A percentile compares a stretch with the other conserved stretches of the same genome.
These are phyloP conservation scores for Menura novaehollandiae DNA, from an alignment of 2,113 vertebrate species.

Conservation along the genomic window DNA sequence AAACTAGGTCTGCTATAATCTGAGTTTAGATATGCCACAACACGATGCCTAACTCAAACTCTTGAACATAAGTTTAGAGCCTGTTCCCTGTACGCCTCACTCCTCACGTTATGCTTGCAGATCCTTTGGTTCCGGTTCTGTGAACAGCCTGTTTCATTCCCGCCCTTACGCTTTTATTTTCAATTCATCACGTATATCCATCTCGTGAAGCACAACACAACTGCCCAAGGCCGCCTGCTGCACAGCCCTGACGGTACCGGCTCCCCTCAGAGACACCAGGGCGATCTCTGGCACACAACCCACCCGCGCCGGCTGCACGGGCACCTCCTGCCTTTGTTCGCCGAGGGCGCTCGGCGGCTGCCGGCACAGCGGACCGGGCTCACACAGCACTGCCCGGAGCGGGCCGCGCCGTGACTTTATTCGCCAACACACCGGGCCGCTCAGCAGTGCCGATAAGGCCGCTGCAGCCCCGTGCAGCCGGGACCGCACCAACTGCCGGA, in stretches of 20 bases:
- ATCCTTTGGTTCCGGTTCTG: background rate
- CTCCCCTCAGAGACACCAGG: background rate
- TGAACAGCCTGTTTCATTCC: background rate
- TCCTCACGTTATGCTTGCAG: accelerated
- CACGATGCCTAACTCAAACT: background rate
- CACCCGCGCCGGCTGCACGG: accelerated
- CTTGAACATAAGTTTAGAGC: background rate
- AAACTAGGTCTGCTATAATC: accelerated
- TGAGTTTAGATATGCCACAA: background rate
- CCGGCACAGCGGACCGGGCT: background rate
- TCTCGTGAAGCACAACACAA: background rate
- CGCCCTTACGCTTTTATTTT: background rate
- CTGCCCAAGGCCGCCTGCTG: accelerated
- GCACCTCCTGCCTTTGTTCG: accelerated
- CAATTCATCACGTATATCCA: too few relatives aligned
- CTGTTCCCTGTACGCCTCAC: background rate
- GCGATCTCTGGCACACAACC: accelerated
- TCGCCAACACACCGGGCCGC: background rate
- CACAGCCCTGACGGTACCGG: accelerated
- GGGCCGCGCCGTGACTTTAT: background rate
- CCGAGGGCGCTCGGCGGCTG: background rate
- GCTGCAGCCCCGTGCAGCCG: background rate
- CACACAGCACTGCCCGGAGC: background rate
- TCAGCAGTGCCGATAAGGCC: background rate
- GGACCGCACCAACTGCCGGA: background rate